These are phyloP conservation scores for Scylla paramamosain DNA, from an alignment of 1,140 invertebrate species.

Conservation along the genomic window DNA sequence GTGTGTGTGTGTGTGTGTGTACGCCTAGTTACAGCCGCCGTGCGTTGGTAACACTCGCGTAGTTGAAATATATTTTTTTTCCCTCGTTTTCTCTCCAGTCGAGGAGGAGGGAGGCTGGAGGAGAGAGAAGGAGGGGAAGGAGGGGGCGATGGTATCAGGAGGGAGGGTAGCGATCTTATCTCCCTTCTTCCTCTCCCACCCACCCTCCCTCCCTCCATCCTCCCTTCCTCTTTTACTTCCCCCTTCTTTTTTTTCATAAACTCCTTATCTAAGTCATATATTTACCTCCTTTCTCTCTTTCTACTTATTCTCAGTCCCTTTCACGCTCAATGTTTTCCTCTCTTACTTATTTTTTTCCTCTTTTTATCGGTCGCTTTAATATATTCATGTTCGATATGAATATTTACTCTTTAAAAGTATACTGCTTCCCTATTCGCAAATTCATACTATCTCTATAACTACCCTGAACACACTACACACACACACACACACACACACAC, in stretches of 20 bases:
- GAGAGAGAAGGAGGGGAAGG: not conserved
- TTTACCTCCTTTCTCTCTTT: conserved; percentile 35
- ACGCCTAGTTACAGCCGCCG: not conserved
- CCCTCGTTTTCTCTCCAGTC: not conserved
- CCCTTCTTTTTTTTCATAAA: conserved; percentile 11
- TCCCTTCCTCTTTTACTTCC: not conserved
- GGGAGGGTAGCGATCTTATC: conserved; percentile 4
- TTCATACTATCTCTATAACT: too few relatives aligned
- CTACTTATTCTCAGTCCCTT: not conserved
- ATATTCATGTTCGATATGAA: too few relatives aligned
- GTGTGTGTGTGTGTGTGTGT: too few relatives aligned
- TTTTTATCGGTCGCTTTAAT: too few relatives aligned
- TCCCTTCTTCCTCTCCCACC: not conserved
- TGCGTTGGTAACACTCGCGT: not conserved
- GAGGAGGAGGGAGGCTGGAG: not conserved
- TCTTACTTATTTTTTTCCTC: too few relatives aligned
- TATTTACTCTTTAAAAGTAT: too few relatives aligned
- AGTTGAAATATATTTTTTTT: conserved; percentile 15
- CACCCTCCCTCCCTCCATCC: not conserved
- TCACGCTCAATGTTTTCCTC: not conserved
- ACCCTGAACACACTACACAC: not conserved
- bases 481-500: not conserved
- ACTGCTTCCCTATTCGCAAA: not conserved
- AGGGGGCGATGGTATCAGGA: conserved; percentile 7
- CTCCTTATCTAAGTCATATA: conserved; percentile 15